Base-by-base conservation (phyloP, 2,797 vertebrate species). In the Eupleurogrammus muticus region DNA sequence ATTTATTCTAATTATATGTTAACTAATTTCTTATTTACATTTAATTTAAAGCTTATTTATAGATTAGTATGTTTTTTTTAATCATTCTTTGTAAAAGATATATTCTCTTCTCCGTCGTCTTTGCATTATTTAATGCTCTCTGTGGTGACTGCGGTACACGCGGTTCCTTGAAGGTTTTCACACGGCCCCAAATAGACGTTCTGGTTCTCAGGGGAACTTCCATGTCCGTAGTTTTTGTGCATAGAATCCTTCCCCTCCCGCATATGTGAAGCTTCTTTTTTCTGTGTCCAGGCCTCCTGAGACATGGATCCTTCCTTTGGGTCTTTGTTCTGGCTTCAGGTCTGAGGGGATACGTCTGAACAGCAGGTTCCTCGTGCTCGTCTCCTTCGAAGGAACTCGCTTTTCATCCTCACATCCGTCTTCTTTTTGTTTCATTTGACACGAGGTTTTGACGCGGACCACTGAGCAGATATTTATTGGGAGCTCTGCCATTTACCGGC, bases 351-450 rank as follows among this genome's bases (percentile, higher is more conserved):
- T 66, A 64, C 1, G n/a, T 66, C 53, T 56, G 71, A 70, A 59
- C 62, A 52, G 65, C 70, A 69, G 72, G 65, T 52, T 74, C 68
- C 66, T n/a, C n/a, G n/a, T n/a, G n/a, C 28, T 28, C 28, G 28
- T 3, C 28, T 28, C 28, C 28, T n/a, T 28, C 28, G 28, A 6
- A 28, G 28, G 28, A 76, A 53, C 71, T 78, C 70, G 20, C 59
- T 62, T 68, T 52, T 73, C 80, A 58, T 77, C 67, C 60, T 66
- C 75, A 72, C 65, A 77, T 51, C 53, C 51, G 61, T 81, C 70
- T 77, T 55, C 82, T 53, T 82, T 77, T 66, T 63, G 38, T 69
- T 70, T 63, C 68, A 58, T 73, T 68, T 79, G 52, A 58, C 69
- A 64, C 47, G 5, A 10, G 58, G 75, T 50, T 63, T 77, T 82